Base-by-base conservation (phyloP, 2,888 invertebrate genomes). In the Listrodromus nycthemerus region DNA sequence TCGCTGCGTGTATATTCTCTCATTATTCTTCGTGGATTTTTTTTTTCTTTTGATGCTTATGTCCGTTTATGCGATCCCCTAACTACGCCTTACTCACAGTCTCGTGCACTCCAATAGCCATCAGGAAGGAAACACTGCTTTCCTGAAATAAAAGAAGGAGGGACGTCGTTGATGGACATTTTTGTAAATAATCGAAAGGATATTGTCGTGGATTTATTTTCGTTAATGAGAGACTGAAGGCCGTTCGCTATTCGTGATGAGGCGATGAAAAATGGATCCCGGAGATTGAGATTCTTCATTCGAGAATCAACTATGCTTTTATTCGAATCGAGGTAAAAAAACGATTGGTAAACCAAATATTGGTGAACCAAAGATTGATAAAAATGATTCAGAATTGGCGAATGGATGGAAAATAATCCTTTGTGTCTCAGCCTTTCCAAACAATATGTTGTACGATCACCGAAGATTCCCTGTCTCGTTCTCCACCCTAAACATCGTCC, bases 11-110 rank as follows among this genome's bases (percentile, higher is more conserved):
- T 27, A 48, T 27, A 48, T 27, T 33, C 52, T 74, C 82, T 79
- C 70, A 82, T 79, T 75, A 79, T 82, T 79, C 52, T 74, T 33
- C 21, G 67, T 50, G 21, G 37, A 48, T 65, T 19, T 55, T 69
- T 78, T 50, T 45, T 55, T 21, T n/a, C 21, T 69, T 63, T 78
- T 37, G 10, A 24, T 24, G 16, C n/a, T 61, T 27, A 41, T 16
- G 41, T 61, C 6, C 10, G 7, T n/a, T n/a, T 61, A 61, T 21
- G 24, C 58, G 27, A 70, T 21, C 16, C 61, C 48, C 33, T 24
- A 27, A 67, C 45, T 21, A 63, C 16, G 50, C 50, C 45, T 50
- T n/a, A 30, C 58, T 61, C 27, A 30, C 58, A 5, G 6, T 8
- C 33, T 50, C 16, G 19, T 33, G 63, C 55, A 24, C 5, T 61